Percentiles rank a stretch among this genome's conserved stretches.
phyloP scores from a whole-genome alignment of 2,113 vertebrate species.

The Lates calcarifer region DNA sequence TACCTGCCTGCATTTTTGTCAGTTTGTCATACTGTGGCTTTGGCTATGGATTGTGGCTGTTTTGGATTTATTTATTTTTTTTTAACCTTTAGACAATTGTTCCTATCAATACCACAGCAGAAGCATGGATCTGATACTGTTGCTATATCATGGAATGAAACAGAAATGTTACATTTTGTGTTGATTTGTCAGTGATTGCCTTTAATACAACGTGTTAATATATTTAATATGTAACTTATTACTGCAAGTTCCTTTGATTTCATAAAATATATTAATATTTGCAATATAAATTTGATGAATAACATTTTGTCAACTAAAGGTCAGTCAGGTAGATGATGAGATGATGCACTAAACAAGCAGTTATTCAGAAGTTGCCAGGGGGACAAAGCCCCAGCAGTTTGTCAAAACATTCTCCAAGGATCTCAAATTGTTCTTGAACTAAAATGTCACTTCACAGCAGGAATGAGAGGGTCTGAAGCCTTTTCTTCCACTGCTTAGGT shows the following conservation, averaged over 20 bases:
- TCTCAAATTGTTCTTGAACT: background rate
- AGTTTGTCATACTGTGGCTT: too few species aligned
- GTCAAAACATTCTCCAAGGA: background rate
- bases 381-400: background rate
- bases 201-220: background rate
- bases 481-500: background rate
- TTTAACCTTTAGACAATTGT: too few species aligned
- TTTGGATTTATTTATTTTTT: too few species aligned
- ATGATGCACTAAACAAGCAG: background rate
- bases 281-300: background rate
- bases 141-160: background rate
- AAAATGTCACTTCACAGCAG: constrained; percentile 48
- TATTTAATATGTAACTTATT: background rate
- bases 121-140: background rate
- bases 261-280: background rate
- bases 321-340: background rate
- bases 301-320: background rate
- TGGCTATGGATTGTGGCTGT: too few species aligned
- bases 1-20: background rate
- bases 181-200: background rate
- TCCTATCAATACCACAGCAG: background rate
- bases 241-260: background rate
- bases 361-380: background rate
- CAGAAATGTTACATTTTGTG: background rate
- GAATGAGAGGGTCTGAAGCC: background rate